These are phyloP conservation scores for Falco columbarius DNA, from an alignment of 2,797 vertebrate genomes.

Conservation along the genomic window DNA sequence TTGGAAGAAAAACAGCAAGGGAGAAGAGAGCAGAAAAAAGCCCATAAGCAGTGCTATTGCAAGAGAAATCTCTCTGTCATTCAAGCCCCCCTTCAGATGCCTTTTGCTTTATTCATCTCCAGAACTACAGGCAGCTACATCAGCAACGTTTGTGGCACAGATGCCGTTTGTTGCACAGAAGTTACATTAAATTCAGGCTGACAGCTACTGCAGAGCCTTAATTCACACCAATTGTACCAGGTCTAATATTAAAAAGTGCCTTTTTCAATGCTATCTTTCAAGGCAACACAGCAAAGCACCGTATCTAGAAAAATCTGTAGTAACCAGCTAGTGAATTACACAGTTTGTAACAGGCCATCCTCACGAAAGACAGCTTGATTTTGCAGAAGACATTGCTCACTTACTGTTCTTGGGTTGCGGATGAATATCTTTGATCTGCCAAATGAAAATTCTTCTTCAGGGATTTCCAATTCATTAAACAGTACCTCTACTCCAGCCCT, in stretches of 20 bases:
- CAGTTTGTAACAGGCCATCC: not conserved
- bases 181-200: not conserved
- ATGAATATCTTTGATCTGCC: conserved; percentile 99
- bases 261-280: not conserved
- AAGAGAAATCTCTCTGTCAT: not conserved
- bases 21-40: not conserved
- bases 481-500: conserved; percentile 94
- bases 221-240: not conserved
- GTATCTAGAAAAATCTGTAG: not conserved
- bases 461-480: conserved; percentile 87
- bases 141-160: not conserved
- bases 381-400: conserved; percentile 36
- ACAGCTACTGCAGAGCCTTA: not conserved
- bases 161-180: rapidly evolving
- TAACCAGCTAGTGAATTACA: not conserved
- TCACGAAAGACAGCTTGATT: not conserved
- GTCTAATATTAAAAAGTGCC: not conserved
- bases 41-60: not conserved
- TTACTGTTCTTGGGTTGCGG: conserved; percentile 97
- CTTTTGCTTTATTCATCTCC: not conserved
- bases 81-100: not conserved
- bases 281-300: not conserved
- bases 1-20: not conserved
- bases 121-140: not conserved
- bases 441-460: conserved; percentile 90